phyloP scores from a whole-genome alignment of 2,113 vertebrate species.

The Dromiciops gliroides region DNA sequence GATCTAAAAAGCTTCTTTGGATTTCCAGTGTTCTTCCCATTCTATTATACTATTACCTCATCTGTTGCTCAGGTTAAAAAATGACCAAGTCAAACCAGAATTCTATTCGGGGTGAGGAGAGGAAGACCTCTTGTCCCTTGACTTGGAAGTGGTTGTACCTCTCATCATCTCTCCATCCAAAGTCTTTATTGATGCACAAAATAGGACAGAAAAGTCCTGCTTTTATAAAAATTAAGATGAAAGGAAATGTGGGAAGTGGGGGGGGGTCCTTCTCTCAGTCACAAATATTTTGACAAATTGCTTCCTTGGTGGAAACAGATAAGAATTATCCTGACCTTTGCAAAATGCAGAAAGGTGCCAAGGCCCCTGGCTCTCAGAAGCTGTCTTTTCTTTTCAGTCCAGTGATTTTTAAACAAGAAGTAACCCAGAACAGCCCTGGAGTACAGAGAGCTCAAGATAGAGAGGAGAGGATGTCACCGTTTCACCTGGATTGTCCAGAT shows the following conservation, averaged over 20 bases:
- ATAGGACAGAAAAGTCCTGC: neutral
- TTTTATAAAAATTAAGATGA: neutral
- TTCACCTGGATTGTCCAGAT: neutral
- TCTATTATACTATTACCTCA: neutral
- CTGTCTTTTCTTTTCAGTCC: constrained; percentile 1
- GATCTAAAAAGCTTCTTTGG: neutral
- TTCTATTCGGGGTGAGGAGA: neutral
- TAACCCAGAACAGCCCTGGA: neutral
- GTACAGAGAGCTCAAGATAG: neutral
- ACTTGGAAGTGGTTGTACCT: neutral
- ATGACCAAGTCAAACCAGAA: neutral
- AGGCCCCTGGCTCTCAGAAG: neutral
- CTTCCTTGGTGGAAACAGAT: neutral
- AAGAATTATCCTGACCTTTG: constrained; percentile 2
- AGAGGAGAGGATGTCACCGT: neutral
- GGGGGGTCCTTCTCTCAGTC: neutral
- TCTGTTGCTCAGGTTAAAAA: neutral
- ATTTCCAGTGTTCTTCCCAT: neutral
- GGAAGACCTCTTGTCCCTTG: neutral
- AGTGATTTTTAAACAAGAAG: neutral
- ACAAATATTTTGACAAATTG: constrained; percentile 5
- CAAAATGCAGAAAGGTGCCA: neutral
- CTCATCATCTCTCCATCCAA: neutral
- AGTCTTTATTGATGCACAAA: neutral
- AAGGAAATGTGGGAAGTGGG: neutral